Evolutionary conservation across 1,140 invertebrate genomes (phyloP).

Genomic region (Macrotrachela quadricornifera): DNA sequence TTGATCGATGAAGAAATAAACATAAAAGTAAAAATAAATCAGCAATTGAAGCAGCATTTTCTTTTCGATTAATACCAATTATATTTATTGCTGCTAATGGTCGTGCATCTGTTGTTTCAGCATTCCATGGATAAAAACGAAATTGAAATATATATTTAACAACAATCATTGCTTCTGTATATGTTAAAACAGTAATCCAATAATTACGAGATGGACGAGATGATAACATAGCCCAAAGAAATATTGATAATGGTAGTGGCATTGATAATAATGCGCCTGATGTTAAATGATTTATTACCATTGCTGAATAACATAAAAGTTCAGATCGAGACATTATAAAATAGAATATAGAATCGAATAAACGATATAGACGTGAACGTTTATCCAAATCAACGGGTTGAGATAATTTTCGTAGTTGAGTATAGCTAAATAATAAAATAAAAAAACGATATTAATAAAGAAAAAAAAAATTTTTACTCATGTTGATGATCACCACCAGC

Average conservation of each 20-base stretch:
- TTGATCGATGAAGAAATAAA: slow-evolving; percentile 81
- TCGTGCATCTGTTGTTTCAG: slow-evolving; percentile 37
- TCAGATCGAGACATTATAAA: slow-evolving; percentile 65
- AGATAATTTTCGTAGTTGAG: too few species aligned
- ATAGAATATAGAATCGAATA: not conserved
- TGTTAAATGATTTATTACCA: slow-evolving; percentile 79
- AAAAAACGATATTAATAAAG: too few species aligned
- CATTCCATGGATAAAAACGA: slow-evolving; percentile 45
- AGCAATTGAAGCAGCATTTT: slow-evolving; percentile 53
- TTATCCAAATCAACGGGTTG: too few species aligned
- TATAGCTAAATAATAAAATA: too few species aligned
- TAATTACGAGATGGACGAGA: slow-evolving; percentile 87
- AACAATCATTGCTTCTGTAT: slow-evolving; percentile 83
- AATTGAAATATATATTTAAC: slow-evolving; percentile 95
- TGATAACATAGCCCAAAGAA: slow-evolving; percentile 89
- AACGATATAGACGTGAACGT: not conserved
- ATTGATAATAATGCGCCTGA: slow-evolving; percentile 73
- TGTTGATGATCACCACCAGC: too few species aligned
- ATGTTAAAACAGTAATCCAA: slow-evolving; percentile 90
- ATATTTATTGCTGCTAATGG: slow-evolving; percentile 48
- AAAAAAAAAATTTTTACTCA: too few species aligned
- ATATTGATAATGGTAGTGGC: slow-evolving; percentile 72
- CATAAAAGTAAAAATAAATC: slow-evolving; percentile 70
- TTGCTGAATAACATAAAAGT: slow-evolving; percentile 78
- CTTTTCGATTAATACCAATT: slow-evolving; percentile 64